Base-by-base conservation (phyloP, 1,140 invertebrate genomes). In the Ylistrum balloti region DNA sequence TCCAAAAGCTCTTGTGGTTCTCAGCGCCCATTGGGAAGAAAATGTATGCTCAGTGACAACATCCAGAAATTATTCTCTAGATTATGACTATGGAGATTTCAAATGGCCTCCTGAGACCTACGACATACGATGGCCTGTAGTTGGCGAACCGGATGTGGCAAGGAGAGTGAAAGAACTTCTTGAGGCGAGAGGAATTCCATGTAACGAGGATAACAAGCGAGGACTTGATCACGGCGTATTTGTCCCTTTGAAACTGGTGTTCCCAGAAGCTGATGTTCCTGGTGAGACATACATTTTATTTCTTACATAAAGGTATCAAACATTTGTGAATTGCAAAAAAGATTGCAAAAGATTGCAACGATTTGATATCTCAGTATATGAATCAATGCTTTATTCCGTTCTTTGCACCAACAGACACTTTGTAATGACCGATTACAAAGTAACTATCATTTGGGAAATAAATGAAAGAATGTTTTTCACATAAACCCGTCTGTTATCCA, bases 191-290 rank as follows among this genome's bases (percentile, higher is more conserved):
- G 94, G 93, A 17, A 92, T 95, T 20, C 85, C 87, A 17, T 93
- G 92, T 86, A 33, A 38, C 9, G 90, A 91, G 33, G 89, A 93
- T 33, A 88, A 56, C 0, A 86, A 90, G 41, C 86, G 94, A 89
- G 94, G 94, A n/a, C 91, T 94, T 45, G 94, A 94, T 85, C 94
- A 95, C 90, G 94, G 94, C 11, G 94, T 95, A 28, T 94, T 95
- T 86, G 90, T 95, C 13, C 94, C 94, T 22, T 88, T 95, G 0
- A 93, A 92, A 33, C 34, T 94, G 22, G 91, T 92, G 0, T 93
- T 90, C 85, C 94, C 94, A 5, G 89, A 94, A 33, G 92, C 94
- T 28, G 89, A 94, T 74, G 91, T 95, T 32, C 93, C 94, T 92
- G 93, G 94, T 94, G 89, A 9, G 41, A 38, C 13, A 38, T 38